A percentile compares a stretch with the other conserved stretches of the same genome.
These are phyloP conservation scores for Delphinus delphis DNA, from an alignment of 2,113 vertebrate species.

Conservation along the genomic window DNA sequence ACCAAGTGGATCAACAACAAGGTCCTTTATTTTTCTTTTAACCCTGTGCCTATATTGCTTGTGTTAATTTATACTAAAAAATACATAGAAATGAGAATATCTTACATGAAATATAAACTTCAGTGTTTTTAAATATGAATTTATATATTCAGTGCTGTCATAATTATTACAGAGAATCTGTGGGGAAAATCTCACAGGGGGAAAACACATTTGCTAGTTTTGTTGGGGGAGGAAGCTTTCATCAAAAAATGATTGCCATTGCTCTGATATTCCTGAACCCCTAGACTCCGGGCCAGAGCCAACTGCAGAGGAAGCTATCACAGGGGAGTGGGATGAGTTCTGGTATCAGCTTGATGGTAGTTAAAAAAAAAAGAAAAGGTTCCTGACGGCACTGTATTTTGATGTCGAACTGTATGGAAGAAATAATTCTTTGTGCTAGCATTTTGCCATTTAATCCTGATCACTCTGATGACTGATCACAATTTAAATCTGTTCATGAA, in stretches of 20 bases:
- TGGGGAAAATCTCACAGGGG: neutral
- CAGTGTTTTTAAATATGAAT: neutral
- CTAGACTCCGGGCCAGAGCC: neutral
- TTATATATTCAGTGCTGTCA: neutral
- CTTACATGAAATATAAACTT: neutral
- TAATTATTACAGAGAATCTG: neutral
- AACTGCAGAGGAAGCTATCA: neutral
- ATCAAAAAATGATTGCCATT: neutral
- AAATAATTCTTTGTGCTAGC: neutral
- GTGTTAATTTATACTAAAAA: neutral
- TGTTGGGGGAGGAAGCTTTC: neutral
- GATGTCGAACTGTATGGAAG: neutral
- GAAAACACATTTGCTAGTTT: neutral
- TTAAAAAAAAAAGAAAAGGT: neutral
- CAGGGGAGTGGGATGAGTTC: neutral
- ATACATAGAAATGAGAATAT: neutral
- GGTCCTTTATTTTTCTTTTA: neutral
- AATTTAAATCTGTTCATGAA: slow-evolving; percentile 40
- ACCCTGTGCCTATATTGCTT: neutral
- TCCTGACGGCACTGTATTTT: neutral
- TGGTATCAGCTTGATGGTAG: neutral
- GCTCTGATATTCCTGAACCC: neutral
- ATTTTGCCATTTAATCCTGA: slow-evolving; percentile 13
- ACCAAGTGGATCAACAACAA: no score
- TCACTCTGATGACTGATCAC: neutral